Conservation (phyloP, 2,113 vertebrate species). For the Odocoileus virginianus region DNA sequence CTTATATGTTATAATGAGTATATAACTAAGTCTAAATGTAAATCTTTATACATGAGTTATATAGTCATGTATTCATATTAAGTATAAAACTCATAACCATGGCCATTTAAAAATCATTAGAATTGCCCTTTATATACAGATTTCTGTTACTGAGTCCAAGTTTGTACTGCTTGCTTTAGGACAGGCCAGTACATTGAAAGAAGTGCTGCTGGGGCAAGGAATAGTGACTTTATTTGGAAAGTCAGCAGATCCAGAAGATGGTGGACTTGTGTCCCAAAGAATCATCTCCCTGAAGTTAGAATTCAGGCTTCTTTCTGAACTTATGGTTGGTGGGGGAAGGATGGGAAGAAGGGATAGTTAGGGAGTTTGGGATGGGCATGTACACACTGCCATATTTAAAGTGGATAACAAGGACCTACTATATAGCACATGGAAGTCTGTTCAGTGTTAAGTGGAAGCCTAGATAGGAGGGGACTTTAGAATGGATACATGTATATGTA, state of each 20-base stretch:
- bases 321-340: neutral
- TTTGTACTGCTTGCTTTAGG: neutral
- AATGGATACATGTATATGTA: neutral
- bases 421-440: neutral
- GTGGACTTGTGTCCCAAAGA: neutral
- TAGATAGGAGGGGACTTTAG: neutral
- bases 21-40: neutral
- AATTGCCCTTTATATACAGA: neutral
- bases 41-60: neutral
- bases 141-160: neutral
- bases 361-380: neutral
- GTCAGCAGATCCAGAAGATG: neutral
- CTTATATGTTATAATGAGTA: neutral
- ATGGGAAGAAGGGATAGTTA: neutral
- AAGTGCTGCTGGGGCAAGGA: neutral
- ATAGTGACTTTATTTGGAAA: neutral
- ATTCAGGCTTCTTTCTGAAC: neutral
- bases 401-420: neutral
- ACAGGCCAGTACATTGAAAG: neutral
- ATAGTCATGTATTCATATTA: neutral
- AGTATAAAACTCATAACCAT: neutral
- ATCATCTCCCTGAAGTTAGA: neutral
- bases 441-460: neutral
- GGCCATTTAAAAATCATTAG: neutral
- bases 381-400: neutral